phyloP scores from a whole-genome alignment of 2,113 vertebrate genomes.

The Clinocottus analis region DNA sequence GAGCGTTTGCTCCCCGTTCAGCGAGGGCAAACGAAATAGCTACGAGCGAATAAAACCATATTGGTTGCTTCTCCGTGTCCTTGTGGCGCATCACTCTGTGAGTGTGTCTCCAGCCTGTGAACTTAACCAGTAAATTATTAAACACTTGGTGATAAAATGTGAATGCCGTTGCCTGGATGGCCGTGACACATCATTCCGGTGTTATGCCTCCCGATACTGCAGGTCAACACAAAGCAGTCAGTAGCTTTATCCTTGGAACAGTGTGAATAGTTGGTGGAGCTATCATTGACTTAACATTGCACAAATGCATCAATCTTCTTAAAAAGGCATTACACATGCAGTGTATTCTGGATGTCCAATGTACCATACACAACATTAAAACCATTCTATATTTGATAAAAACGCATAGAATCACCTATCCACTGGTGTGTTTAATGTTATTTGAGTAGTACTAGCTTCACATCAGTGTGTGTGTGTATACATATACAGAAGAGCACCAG shows the following conservation, averaged over 20 bases:
- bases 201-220: constrained; percentile 24
- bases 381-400: background rate
- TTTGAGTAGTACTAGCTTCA: background rate
- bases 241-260: constrained; percentile 38
- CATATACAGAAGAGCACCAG: background rate
- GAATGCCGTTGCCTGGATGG: constrained; percentile 61
- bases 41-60: constrained; percentile 28
- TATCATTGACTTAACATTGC: constrained; percentile 25
- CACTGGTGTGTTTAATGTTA: background rate
- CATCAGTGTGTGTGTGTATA: background rate
- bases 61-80: constrained; percentile 31
- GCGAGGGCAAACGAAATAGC: constrained; percentile 14
- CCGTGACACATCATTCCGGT: constrained; percentile 56
- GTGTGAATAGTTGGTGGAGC: constrained; percentile 27
- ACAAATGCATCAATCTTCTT: constrained; percentile 18
- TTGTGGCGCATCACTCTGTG: constrained; percentile 26
- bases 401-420: background rate
- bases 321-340: constrained; percentile 6
- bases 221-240: constrained; percentile 37
- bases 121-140: constrained; percentile 70
- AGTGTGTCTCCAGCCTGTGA: constrained; percentile 52
- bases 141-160: constrained; percentile 70
- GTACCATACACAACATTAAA: background rate
- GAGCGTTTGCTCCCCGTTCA: constrained; percentile 30
- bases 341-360: constrained; percentile 9